Evolutionary conservation across 2,113 vertebrate genomes (phyloP).

Genomic region (Illadopsis cleaveri): DNA sequence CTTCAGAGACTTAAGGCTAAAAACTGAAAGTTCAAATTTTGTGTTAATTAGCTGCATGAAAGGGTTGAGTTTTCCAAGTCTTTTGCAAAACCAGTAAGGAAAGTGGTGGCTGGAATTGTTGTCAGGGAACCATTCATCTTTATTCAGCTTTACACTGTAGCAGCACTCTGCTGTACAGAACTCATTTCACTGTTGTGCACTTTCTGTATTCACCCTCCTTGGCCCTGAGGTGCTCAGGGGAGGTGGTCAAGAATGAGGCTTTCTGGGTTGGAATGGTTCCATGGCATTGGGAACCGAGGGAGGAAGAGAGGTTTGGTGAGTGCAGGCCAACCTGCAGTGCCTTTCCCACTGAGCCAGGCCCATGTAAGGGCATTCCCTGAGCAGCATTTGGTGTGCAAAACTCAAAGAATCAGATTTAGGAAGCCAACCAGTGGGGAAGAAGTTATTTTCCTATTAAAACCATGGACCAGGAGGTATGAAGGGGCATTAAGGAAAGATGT

Average conservation of each 20-base stretch:
- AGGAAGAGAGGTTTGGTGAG: background rate
- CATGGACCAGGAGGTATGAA: background rate
- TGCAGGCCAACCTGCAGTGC: background rate
- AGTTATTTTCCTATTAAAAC: background rate
- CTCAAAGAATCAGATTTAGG: background rate
- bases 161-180: background rate
- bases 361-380: background rate
- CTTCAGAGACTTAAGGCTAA: background rate
- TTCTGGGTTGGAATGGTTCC: background rate
- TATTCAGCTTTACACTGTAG: background rate
- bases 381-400: background rate
- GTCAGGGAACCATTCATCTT: background rate
- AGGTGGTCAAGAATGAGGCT: background rate
- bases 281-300: background rate
- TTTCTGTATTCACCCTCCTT: background rate
- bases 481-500: background rate
- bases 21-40: background rate
- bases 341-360: background rate
- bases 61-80: background rate
- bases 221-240: rapidly evolving
- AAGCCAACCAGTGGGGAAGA: background rate
- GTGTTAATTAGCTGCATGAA: background rate
- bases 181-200: background rate
- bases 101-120: background rate
- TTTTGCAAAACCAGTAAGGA: background rate